A percentile compares a stretch with the other conserved stretches of the same genome.
These are phyloP conservation scores for Malthinus flaveolus DNA, from an alignment of 2,888 invertebrate species.

Conservation along the genomic window DNA sequence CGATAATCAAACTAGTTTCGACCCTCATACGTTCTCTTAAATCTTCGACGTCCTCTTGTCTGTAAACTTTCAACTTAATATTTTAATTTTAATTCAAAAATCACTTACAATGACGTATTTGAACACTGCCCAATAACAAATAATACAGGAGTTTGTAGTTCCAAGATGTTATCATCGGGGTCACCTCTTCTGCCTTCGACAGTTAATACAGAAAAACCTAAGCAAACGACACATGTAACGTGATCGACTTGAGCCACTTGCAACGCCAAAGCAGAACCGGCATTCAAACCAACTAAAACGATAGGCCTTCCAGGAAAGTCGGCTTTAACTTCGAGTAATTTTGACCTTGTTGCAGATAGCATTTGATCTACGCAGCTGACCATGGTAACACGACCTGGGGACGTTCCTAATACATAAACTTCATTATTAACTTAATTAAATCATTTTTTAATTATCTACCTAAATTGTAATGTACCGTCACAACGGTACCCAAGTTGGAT, in stretches of 20 bases:
- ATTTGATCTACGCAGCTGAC: conserved; percentile 65
- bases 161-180: conserved; percentile 74
- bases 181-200: conserved; percentile 72
- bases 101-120: conserved; percentile 59
- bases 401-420: conserved; percentile 25
- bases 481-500: conserved; percentile 68
- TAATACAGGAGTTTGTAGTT: conserved; percentile 72
- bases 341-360: conserved; percentile 67
- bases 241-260: conserved; percentile 74
- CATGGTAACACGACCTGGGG: conserved; percentile 55
- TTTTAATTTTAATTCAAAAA: conserved; percentile 6
- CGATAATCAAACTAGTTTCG: conserved; percentile 74
- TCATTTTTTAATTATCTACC: conserved; percentile 41
- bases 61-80: conserved; percentile 46
- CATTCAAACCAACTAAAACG: conserved; percentile 76
- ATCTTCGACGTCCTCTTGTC: conserved; percentile 76
- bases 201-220: conserved; percentile 77
- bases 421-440: neutral
- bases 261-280: conserved; percentile 74
- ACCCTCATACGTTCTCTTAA: conserved; percentile 75
- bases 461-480: conserved; percentile 62
- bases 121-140: conserved; percentile 81
- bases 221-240: conserved; percentile 73
- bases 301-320: conserved; percentile 72
- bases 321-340: conserved; percentile 69